Base-by-base conservation (phyloP, 2,113 vertebrate species). In the Glaucomys volans region DNA sequence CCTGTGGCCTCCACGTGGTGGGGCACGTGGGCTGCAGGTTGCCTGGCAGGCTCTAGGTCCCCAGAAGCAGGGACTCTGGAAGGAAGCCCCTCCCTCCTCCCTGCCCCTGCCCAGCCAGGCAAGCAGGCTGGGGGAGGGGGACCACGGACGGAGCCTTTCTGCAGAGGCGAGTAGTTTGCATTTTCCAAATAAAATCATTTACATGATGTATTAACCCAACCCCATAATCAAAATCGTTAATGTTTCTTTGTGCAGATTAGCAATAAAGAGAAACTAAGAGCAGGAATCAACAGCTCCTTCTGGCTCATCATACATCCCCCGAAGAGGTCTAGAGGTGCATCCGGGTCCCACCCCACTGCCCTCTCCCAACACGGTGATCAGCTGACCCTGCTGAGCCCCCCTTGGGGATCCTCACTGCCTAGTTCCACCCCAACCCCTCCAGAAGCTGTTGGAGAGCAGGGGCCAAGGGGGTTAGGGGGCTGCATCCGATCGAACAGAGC, bases 161-260 rank as follows among this genome's bases (percentile, higher is more conserved):
- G 71, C 80, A 95, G 92, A 95, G 47, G 35, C 79, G 74, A 95
- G 95, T 96, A 90, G 82, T 96, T 94, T 97, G 96, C 93, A 97
- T 96, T 97, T 97, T 97, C 97, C 96, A 97, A 96, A 97, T 95
- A 96, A 97, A 97, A 95, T 97, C 94, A 97, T 95, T 96, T 97
- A 97, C 95, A 97, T 96, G 95, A 97, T 97, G 62, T 95, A 97
- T 97, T 98, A 97, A 86, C 90, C 87, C 76, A 86, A 95, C 69
- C 85, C 94, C 40, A 4, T 95, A 96, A 97, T 97, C 97, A 97
- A 97, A 97, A 97, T 97, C 94, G 69, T 97, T 97, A 96, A 95
- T 37, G 11, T 97, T 95, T 97, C 97, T 97, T 97, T 97, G 97
- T 97, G 94, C 72, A 95, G 97, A 96, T 97, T 97, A 96, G 97